Evolutionary conservation across 2,888 invertebrate genomes (phyloP).

Genomic region (Oscheius onirici): DNA sequence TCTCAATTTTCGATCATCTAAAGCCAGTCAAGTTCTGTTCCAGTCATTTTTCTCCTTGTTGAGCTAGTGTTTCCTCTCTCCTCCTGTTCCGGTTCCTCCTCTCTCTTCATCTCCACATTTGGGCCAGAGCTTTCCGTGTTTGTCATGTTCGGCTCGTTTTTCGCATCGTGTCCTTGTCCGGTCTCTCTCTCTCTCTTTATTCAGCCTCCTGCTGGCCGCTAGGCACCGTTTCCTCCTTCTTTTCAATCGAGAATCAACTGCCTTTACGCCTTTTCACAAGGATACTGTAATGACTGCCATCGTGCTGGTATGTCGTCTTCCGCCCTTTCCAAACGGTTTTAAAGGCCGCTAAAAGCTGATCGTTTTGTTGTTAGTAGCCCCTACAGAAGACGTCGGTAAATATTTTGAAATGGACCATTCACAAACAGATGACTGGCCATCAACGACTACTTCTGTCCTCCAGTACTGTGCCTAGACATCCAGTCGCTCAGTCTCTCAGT

Average conservation of each 20-base stretch:
- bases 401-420: too few species aligned
- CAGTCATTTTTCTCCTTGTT: too few species aligned
- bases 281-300: neutral
- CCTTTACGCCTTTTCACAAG: neutral
- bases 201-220: neutral
- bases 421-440: too few species aligned
- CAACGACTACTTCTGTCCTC: too few species aligned
- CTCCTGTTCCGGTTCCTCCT: conserved; percentile 1
- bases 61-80: conserved; percentile 8
- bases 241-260: neutral
- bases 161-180: neutral
- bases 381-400: too few species aligned
- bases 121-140: conserved; percentile 24
- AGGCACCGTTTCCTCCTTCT: neutral
- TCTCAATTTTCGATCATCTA: too few species aligned
- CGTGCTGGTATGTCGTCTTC: conserved; percentile 2
- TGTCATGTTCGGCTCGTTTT: conserved; percentile 31
- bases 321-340: neutral
- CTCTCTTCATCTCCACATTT: neutral
- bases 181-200: neutral
- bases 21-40: too few species aligned
- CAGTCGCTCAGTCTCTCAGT: neutral
- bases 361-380: neutral
- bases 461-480: too few species aligned
- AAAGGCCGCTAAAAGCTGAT: too few species aligned